Conservation (phyloP, 2,797 vertebrate species). For the Clangula hyemalis region DNA sequence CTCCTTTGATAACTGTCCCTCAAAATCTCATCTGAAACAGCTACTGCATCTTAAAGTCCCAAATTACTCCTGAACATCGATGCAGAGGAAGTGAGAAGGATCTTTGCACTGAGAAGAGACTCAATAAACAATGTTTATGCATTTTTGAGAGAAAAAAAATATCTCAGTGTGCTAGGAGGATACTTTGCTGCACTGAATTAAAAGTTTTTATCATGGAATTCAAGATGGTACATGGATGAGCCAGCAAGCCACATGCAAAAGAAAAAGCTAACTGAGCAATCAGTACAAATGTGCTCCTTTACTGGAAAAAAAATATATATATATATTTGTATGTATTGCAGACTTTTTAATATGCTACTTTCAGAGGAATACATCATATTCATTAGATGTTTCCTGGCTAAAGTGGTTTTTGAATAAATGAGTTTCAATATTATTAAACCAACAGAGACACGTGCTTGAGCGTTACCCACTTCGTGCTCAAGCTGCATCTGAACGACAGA, state of each 20-base stretch:
- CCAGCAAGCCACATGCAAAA: not conserved
- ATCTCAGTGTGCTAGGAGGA: not conserved
- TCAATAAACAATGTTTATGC: constrained; percentile 30
- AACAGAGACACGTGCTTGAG: not conserved
- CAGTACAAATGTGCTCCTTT: not conserved
- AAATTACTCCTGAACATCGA: not conserved
- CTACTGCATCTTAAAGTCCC: constrained; percentile 30
- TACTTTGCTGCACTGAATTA: not conserved
- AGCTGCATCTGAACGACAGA: not conserved
- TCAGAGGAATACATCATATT: not conserved
- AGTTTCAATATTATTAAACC: constrained; percentile 12
- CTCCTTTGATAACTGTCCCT: constrained; percentile 45
- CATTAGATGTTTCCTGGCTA: not conserved
- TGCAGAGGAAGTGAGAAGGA: constrained; percentile 33
- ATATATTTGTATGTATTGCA: not conserved
- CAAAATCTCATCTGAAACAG: constrained; percentile 49
- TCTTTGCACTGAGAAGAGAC: constrained; percentile 16
- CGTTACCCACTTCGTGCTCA: not conserved
- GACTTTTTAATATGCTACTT: not conserved
- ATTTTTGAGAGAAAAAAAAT: constrained; percentile 48
- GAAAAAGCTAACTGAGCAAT: not conserved
- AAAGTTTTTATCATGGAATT: constrained; percentile 18
- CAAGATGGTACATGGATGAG: not conserved
- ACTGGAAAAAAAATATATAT: not conserved
- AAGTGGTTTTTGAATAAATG: not conserved